Conservation (phyloP, 2,888 invertebrate species). For the Pristionchus entomophagus region DNA sequence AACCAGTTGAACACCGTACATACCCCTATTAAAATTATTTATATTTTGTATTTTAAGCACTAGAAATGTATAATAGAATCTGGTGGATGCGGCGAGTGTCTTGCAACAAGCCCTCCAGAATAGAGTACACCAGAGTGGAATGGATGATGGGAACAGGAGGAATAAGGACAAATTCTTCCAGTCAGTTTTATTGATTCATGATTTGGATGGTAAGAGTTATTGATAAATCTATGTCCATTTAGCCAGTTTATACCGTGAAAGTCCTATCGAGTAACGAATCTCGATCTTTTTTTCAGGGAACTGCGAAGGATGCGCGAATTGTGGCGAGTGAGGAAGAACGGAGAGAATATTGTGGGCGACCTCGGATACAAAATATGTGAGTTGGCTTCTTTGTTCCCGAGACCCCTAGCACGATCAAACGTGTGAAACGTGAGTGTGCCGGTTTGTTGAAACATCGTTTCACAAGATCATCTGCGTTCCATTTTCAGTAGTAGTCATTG, state of each 20-base stretch:
- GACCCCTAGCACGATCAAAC: too few species aligned
- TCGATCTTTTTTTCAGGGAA: constrained; percentile 61
- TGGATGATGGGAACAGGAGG: background rate
- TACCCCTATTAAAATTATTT: too few species aligned
- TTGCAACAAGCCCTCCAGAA: background rate
- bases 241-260: too few species aligned
- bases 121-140: background rate
- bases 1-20: too few species aligned
- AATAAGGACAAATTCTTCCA: constrained; percentile 32
- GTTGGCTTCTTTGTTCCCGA: background rate
- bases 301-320: constrained; percentile 68
- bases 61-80: too few species aligned
- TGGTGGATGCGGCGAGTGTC: constrained; percentile 1
- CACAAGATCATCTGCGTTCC: too few species aligned
- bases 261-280: background rate
- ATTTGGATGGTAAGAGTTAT: too few species aligned
- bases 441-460: background rate
- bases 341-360: constrained; percentile 71
- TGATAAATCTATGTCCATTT: too few species aligned
- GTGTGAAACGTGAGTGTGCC: background rate
- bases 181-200: constrained; percentile 22
- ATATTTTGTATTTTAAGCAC: too few species aligned
- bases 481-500: background rate
- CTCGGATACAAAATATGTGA: constrained; percentile 71
- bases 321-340: constrained; percentile 69